Percentiles rank a stretch among this genome's conserved stretches.
These are phyloP conservation scores for Philypnodon macrostomus DNA, from an alignment of 2,797 vertebrate species.

Conservation along the genomic window DNA sequence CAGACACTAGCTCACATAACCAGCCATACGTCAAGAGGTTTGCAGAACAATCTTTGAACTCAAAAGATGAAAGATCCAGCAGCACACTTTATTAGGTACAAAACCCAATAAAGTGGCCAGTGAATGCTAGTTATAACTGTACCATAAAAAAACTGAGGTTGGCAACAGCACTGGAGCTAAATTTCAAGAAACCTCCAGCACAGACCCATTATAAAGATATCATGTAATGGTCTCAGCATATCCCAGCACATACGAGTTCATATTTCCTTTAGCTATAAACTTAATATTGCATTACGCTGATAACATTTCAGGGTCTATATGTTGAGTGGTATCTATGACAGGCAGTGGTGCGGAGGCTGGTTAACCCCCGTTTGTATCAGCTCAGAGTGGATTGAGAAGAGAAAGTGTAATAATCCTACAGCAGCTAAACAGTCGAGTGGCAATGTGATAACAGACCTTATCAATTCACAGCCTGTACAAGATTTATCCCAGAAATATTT, in stretches of 20 bases:
- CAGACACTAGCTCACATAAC: no score
- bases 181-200: slow-evolving; percentile 5
- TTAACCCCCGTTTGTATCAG: no score
- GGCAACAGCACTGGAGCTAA: neutral
- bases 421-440: slow-evolving; percentile 28
- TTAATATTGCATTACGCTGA: neutral
- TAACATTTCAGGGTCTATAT: slow-evolving; percentile 1
- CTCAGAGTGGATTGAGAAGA: slow-evolving; percentile 22
- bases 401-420: slow-evolving; percentile 30
- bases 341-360: slow-evolving; percentile 6
- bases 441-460: slow-evolving; percentile 32
- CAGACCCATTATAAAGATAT: neutral
- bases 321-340: slow-evolving; percentile 14
- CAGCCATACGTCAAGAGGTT: no score
- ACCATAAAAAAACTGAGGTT: neutral
- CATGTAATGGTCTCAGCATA: neutral
- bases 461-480: slow-evolving; percentile 35
- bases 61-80: no score
- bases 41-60: no score
- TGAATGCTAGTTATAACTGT: neutral
- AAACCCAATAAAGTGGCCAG: no score
- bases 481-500: slow-evolving; percentile 35
- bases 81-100: no score
- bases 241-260: neutral
- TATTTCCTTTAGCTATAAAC: slow-evolving; percentile 1